phyloP scores from a whole-genome alignment of 1,140 invertebrate species.

The Drosophila mayri region DNA sequence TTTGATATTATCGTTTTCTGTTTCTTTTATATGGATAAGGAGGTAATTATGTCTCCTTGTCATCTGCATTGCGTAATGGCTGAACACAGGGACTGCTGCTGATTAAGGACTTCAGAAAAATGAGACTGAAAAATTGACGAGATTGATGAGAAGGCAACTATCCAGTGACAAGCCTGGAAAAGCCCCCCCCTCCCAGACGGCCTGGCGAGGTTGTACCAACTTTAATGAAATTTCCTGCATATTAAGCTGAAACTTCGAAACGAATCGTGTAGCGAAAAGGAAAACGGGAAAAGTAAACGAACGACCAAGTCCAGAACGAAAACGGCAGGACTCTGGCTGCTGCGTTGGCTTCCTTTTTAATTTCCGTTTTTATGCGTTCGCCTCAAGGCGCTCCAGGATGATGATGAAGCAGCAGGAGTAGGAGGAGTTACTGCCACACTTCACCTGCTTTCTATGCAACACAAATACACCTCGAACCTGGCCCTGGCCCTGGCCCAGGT shows the following conservation, averaged over 20 bases:
- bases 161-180: constrained; percentile 22
- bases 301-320: constrained; percentile 29
- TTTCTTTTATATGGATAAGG: not conserved
- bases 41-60: not conserved
- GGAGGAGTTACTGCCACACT: not conserved
- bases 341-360: constrained; percentile 75
- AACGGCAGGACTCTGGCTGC: constrained; percentile 52
- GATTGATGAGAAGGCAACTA: constrained; percentile 45
- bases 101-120: constrained; percentile 22
- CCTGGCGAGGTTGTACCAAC: constrained; percentile 45
- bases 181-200: too few species aligned
- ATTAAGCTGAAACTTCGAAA: constrained; percentile 70
- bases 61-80: constrained; percentile 9
- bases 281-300: constrained; percentile 21
- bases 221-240: constrained; percentile 77
- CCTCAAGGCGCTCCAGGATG: constrained; percentile 13
- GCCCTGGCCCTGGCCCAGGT: not conserved
- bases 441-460: constrained; percentile 12
- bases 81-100: constrained; percentile 9
- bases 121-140: constrained; percentile 27
- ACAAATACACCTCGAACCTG: not conserved
- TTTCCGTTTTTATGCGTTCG: constrained; percentile 73
- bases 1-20: too few species aligned
- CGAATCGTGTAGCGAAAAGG: constrained; percentile 20
- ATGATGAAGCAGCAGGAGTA: not conserved